phyloP scores from a whole-genome alignment of 1,140 invertebrate genomes.

The Chelonus insularis region DNA sequence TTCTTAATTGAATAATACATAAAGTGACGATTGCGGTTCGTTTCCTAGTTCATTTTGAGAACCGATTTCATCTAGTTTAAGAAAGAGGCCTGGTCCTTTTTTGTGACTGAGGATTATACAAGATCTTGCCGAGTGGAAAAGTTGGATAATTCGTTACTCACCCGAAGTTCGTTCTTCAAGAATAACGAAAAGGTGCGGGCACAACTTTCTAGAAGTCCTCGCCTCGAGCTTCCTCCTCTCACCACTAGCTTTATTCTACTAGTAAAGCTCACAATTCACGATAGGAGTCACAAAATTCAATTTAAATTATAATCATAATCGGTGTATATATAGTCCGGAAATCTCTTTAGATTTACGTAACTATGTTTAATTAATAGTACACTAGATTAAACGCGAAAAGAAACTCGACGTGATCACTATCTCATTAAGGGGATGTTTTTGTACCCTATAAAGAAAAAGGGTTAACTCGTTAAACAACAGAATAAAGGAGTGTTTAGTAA shows the following conservation, averaged over 20 bases:
- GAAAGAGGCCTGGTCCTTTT: constrained; percentile 7
- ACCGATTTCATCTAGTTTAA: constrained; percentile 20
- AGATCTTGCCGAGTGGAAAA: constrained; percentile 17
- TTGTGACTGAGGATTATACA: constrained; percentile 15
- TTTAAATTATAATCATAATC: constrained; percentile 45
- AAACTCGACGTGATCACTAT: too few species aligned
- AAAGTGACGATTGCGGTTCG: neutral
- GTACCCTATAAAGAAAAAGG: too few species aligned
- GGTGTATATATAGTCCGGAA: neutral
- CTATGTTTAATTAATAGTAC: constrained; percentile 43
- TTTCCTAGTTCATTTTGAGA: neutral
- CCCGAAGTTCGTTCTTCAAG: neutral
- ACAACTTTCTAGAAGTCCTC: constrained; percentile 19
- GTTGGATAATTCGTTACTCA: neutral
- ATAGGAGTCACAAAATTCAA: constrained; percentile 37
- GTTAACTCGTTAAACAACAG: too few species aligned
- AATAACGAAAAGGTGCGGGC: constrained; percentile 6
- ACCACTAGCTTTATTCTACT: constrained; percentile 3
- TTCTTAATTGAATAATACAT: constrained; percentile 23
- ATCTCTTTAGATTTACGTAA: neutral
- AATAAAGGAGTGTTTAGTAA: too few species aligned
- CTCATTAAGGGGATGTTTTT: too few species aligned
- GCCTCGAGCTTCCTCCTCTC: neutral
- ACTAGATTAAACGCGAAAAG: too few species aligned
- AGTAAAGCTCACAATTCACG: constrained; percentile 12